Evolutionary conservation across 2,113 vertebrate genomes (phyloP).

Genomic region (Callionymus lyra): DNA sequence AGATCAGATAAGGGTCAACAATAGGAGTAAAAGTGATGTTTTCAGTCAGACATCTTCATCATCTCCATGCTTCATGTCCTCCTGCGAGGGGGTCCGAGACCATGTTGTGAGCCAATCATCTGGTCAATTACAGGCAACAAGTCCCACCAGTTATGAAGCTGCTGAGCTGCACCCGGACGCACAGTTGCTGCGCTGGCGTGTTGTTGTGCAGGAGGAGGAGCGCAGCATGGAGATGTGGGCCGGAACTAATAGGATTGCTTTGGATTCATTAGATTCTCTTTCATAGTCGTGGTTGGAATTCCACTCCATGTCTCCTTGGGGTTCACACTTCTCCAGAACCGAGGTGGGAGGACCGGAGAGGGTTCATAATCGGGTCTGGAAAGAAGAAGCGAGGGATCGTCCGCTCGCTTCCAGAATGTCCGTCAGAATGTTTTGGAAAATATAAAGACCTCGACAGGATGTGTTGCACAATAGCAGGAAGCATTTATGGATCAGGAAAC

Average conservation of each 20-base stretch:
- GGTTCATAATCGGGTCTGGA: slow-evolving; percentile 52
- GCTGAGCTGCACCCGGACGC: slow-evolving; percentile 27
- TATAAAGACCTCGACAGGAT: too few species aligned
- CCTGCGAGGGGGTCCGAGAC: slow-evolving; percentile 4
- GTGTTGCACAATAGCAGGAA: too few species aligned
- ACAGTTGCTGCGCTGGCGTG: slow-evolving; percentile 48
- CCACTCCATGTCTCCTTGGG: slow-evolving; percentile 64
- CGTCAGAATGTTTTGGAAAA: too few species aligned
- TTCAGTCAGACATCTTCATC: too few species aligned
- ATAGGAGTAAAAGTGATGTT: too few species aligned
- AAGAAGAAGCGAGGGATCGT: slow-evolving; percentile 32
- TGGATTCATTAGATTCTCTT: slow-evolving; percentile 78
- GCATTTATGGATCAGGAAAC: too few species aligned
- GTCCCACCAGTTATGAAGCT: slow-evolving; percentile 34
- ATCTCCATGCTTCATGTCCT: too few species aligned
- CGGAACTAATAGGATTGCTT: slow-evolving; percentile 79
- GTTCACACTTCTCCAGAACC: slow-evolving; percentile 59
- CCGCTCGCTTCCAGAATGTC: slow-evolving; percentile 9
- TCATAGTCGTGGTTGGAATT: slow-evolving; percentile 76
- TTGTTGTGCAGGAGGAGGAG: slow-evolving; percentile 50
- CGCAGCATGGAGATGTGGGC: slow-evolving; percentile 67
- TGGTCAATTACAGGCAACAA: slow-evolving; percentile 46
- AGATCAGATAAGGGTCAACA: too few species aligned
- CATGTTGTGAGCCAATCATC: slow-evolving; percentile 40
- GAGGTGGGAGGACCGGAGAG: slow-evolving; percentile 37